Conservation (phyloP, 1,140 invertebrate genomes). For the Semibalanus balanoides region DNA sequence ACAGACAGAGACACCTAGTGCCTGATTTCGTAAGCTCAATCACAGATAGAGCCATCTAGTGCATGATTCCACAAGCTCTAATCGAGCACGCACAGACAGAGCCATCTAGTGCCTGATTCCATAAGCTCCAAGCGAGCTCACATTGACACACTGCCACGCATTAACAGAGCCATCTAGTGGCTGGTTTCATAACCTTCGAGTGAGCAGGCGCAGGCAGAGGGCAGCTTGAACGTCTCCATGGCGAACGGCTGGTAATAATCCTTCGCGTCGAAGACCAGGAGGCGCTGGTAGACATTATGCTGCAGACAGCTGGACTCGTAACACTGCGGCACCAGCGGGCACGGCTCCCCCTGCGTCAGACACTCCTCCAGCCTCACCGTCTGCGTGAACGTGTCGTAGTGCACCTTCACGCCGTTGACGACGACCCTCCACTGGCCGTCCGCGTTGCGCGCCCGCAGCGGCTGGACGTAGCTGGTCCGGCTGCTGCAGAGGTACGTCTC, state of each 20-base stretch:
- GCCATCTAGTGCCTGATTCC: too few relatives aligned
- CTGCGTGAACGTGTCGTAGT: constrained; percentile 24
- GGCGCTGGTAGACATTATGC: constrained; percentile 24
- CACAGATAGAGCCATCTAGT: too few relatives aligned
- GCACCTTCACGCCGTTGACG: constrained; percentile 24
- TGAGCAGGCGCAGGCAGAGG: constrained; percentile 23
- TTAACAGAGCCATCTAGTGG: too few relatives aligned
- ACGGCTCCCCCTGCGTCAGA: constrained; percentile 16
- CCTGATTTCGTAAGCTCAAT: too few relatives aligned
- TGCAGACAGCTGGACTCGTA: constrained; percentile 24
- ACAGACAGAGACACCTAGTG: too few relatives aligned
- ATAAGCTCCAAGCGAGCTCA: too few relatives aligned
- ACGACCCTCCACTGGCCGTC: constrained; percentile 26
- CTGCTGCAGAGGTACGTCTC: constrained; percentile 23
- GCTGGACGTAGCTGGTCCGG: constrained; percentile 21
- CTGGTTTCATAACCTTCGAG: constrained; percentile 18
- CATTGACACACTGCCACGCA: too few relatives aligned
- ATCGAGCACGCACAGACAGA: too few relatives aligned
- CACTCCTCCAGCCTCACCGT: constrained; percentile 25
- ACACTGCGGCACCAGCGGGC: constrained; percentile 23
- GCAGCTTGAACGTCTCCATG: constrained; percentile 24
- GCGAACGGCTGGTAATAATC: constrained; percentile 25
- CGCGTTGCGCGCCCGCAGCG: constrained; percentile 23
- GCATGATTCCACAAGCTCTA: too few relatives aligned
- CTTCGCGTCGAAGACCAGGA: constrained; percentile 23